Evolutionary conservation across 2,113 vertebrate genomes (phyloP).

Genomic region (Heterotis niloticus): DNA sequence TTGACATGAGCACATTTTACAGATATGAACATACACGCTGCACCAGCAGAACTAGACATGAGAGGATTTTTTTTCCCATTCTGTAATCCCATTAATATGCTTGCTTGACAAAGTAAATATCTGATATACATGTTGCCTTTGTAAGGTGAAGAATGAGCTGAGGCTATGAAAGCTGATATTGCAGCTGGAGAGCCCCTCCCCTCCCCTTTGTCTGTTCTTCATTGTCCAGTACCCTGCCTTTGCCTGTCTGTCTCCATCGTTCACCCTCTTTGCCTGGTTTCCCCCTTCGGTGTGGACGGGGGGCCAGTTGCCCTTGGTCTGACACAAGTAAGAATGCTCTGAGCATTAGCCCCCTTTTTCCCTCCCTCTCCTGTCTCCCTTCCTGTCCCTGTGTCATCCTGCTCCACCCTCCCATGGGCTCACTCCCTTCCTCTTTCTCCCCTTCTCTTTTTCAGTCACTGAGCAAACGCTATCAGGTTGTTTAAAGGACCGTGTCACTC

Average conservation of each 20-base stretch:
- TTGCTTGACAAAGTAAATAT: neutral
- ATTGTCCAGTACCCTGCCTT: conserved; percentile 14
- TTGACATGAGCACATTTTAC: too few relatives aligned
- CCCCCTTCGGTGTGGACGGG: conserved; percentile 24
- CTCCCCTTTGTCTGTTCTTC: conserved; percentile 16
- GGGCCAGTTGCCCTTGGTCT: neutral
- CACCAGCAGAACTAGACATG: neutral
- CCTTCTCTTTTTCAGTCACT: conserved; percentile 34
- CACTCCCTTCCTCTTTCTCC: conserved; percentile 39
- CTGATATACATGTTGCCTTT: conserved; percentile 27
- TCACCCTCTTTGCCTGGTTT: neutral
- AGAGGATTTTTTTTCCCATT: neutral
- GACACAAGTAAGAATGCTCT: conserved; percentile 36
- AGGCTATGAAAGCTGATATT: conserved; percentile 39
- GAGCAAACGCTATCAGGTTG: conserved; percentile 33
- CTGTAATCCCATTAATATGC: too few relatives aligned
- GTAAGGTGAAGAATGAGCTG: conserved; percentile 33
- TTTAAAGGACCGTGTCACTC: conserved; percentile 47
- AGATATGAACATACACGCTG: too few relatives aligned
- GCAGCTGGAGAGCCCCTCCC: neutral
- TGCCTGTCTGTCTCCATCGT: conserved; percentile 21
- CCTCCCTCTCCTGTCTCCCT: conserved; percentile 45
- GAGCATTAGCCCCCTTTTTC: conserved; percentile 31
- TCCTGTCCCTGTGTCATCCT: conserved; percentile 22
- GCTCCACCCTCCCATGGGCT: conserved; percentile 19